Base-by-base conservation (phyloP, 2,797 vertebrate genomes). In the Jordanella pulchra region DNA sequence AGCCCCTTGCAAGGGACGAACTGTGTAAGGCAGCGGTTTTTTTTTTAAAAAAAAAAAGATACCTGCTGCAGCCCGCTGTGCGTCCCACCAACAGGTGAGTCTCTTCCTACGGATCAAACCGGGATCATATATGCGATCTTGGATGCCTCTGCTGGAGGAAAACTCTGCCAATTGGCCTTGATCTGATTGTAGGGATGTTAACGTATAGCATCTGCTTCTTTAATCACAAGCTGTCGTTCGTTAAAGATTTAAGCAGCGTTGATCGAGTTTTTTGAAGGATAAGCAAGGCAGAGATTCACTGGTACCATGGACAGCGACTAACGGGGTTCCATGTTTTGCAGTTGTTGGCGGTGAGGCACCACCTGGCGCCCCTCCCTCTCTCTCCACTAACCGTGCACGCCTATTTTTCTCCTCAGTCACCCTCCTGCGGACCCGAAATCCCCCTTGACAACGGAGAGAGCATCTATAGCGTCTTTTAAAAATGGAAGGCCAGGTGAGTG, bases 291-390 rank as follows among this genome's bases (percentile, higher is more conserved):
- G 23, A 75, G 32, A 4, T 28, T 32, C 15, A 11, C 45, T 28
- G 45, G 69, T 69, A 89, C 90, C 89, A 77, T 69, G 89, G 89
- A 88, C 87, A 91, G 89, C 83, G 81, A 74, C 86, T 81, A 7
- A 79, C 3, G 23, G 2, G 73, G 72, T 77, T 39, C 82, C 10
- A 9, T 81, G 79, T 84, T 63, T 0, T 3, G 48, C 87, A 89
- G 90, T 72, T 72, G 17, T 15, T 42, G 39, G 67, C 53, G 2
- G 25, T 7, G 3, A 50, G 35, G 61, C 54, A 69, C 72, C 84
- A 83, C 72, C 76, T 73, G 89, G 85, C 78, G 56, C 70, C 78
- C 21, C 23, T 13, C 21, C 25, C 66, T 44, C 18, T 25, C n/a
- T 28, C 58, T 25, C 54, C 42, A 39, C 9, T 7, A 39, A 39